Evolutionary conservation across 1,140 invertebrate genomes (phyloP).

Genomic region (Pogonus chalceus): DNA sequence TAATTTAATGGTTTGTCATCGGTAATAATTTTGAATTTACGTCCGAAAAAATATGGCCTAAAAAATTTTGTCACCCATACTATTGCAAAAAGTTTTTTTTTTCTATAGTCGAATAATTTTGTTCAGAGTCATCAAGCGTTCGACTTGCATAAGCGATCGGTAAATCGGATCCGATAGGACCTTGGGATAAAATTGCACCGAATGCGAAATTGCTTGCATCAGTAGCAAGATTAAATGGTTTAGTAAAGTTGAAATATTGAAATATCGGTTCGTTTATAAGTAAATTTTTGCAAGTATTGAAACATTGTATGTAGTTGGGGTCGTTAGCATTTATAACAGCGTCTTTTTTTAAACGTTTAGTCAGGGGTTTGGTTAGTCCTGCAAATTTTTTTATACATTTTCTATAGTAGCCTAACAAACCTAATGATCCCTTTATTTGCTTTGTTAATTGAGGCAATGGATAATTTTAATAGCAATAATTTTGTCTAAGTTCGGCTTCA

Average conservation of each 20-base stretch:
- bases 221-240: conserved; percentile 20
- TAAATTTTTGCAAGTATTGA: conserved; percentile 22
- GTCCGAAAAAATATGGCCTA: conserved; percentile 29
- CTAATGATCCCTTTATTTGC: conserved; percentile 13
- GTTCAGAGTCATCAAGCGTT: conserved; percentile 24
- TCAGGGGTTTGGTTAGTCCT: conserved; percentile 12
- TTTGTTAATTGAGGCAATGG: conserved; percentile 16
- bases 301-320: conserved; percentile 11
- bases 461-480: conserved; percentile 13
- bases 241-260: conserved; percentile 27
- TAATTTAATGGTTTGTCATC: conserved; percentile 36
- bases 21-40: conserved; percentile 24
- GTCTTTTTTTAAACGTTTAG: conserved; percentile 17
- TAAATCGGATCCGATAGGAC: conserved; percentile 18
- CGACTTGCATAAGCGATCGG: conserved; percentile 25
- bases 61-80: conserved; percentile 37
- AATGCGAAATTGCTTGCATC: conserved; percentile 21
- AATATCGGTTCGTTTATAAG: conserved; percentile 27
- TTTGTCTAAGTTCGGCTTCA: conserved; percentile 19
- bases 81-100: conserved; percentile 32
- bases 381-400: conserved; percentile 11
- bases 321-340: conserved; percentile 1
- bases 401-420: conserved; percentile 14
- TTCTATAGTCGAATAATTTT: conserved; percentile 25
- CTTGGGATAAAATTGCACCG: conserved; percentile 25